Percentiles rank a stretch among this genome's conserved stretches.
Conservation (phyloP, 2,888 invertebrate species). For the Chalcis sispes region DNA sequence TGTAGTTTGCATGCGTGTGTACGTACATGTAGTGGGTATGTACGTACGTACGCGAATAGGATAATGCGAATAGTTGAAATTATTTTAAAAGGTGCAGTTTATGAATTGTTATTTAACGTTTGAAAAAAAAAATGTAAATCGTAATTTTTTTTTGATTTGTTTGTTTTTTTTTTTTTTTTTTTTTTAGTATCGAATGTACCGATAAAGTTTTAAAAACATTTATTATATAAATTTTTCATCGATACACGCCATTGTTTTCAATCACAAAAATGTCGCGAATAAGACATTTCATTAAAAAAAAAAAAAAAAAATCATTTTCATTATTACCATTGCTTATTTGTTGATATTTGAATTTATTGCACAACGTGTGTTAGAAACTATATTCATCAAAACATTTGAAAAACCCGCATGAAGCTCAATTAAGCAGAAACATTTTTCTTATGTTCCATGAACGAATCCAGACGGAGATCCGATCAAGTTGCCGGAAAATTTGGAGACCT, state of each 20-base stretch:
- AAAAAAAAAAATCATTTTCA: neutral
- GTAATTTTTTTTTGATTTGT: neutral
- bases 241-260: too few species aligned
- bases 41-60: constrained; percentile 15
- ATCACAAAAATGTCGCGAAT: neutral
- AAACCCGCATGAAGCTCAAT: too few species aligned
- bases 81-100: constrained; percentile 34
- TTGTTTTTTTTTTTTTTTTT: too few species aligned
- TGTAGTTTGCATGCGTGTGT: constrained; percentile 16
- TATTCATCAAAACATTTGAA: too few species aligned
- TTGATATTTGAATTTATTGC: too few species aligned
- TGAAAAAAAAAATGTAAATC: neutral
- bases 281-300: neutral
- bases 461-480: constrained; percentile 95
- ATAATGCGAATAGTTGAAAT: constrained; percentile 36
- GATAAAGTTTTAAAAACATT: too few species aligned
- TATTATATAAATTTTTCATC: too few species aligned
- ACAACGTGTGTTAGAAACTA: too few species aligned
- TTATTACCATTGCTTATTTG: too few species aligned
- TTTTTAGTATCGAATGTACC: too few species aligned
- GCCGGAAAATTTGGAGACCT: constrained; percentile 95
- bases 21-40: constrained; percentile 2
- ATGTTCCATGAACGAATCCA: constrained; percentile 69
- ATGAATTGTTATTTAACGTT: constrained; percentile 29
- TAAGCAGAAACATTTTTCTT: constrained; percentile 2